Percentiles rank a stretch among this genome's conserved stretches.
These are phyloP conservation scores for Cotesia vestalis DNA, from an alignment of 1,140 invertebrate genomes.

Conservation along the genomic window DNA sequence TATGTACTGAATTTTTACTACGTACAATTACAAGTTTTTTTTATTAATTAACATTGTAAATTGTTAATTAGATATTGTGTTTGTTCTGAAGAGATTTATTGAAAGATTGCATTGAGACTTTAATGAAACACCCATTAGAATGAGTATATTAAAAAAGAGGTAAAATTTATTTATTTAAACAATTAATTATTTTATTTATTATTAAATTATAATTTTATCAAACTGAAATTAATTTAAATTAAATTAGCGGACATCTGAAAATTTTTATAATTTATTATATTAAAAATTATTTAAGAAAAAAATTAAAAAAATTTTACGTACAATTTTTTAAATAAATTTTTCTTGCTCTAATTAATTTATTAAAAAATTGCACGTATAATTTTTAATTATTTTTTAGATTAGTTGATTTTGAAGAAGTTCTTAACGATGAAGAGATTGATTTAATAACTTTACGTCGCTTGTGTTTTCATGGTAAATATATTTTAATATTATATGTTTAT, in stretches of 20 bases:
- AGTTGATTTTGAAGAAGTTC: constrained; percentile 76
- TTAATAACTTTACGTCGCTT: constrained; percentile 71
- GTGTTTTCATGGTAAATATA: constrained; percentile 77
- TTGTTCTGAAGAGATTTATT: too few species aligned
- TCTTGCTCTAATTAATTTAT: not conserved
- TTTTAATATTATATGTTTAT: not conserved
- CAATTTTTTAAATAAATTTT: too few species aligned
- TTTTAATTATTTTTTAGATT: constrained; percentile 68
- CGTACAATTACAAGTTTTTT: too few species aligned
- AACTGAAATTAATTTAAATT: not conserved
- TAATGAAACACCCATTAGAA: constrained; percentile 8
- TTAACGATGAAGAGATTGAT: constrained; percentile 75
- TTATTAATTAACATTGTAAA: too few species aligned
- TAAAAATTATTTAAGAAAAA: not conserved
- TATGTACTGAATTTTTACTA: too few species aligned
- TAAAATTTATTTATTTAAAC: not conserved
- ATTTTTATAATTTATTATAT: not conserved
- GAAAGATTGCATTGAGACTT: not conserved
- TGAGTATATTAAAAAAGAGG: constrained; percentile 31
- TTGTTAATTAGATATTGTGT: too few species aligned
- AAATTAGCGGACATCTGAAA: not conserved
- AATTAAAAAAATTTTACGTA: too few species aligned
- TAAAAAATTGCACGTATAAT: not conserved
- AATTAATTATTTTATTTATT: not conserved
- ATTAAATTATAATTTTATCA: not conserved